A percentile compares a stretch with the other conserved stretches of the same genome.
Conservation (phyloP, 53 echinoderm and acorn worm species). For the Pentamera pediparva region DNA sequence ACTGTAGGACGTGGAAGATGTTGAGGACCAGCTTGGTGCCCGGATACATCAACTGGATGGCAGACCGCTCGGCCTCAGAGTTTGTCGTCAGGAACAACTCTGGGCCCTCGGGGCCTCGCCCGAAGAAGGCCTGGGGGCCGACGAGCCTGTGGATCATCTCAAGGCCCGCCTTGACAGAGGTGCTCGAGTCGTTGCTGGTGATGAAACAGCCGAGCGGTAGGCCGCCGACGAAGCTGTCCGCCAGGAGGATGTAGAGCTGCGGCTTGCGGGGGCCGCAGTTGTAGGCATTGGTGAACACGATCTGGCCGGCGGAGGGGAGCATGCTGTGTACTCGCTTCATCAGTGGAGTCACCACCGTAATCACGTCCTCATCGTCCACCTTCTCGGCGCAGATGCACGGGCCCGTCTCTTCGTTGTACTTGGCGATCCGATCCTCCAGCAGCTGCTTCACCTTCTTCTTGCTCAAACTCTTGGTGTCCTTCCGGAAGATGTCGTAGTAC, state of each 20-base stretch:
- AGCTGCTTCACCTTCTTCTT: conserved; percentile 23
- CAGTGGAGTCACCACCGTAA: conserved; percentile 52
- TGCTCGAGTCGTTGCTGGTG: conserved; percentile 31
- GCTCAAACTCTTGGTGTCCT: conserved; percentile 7
- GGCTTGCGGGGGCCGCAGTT: conserved; percentile 18
- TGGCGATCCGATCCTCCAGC: conserved; percentile 37
- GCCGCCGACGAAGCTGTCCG: conserved; percentile 54
- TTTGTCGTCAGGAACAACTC: conserved; percentile 50
- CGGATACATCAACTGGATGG: conserved; percentile 33
- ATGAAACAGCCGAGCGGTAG: conserved; percentile 52
- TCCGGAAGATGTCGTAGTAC: conserved; percentile 20
- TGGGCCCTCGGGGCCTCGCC: conserved; percentile 40
- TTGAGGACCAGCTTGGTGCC: conserved; percentile 32
- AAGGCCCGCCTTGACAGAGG: conserved; percentile 8
- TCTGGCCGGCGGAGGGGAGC: conserved; percentile 35
- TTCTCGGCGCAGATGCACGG: conserved; percentile 32
- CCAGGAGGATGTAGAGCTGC: conserved; percentile 31
- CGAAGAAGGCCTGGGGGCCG: conserved; percentile 33
- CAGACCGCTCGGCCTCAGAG: conserved; percentile 38
- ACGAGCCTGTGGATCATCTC: conserved; percentile 36
- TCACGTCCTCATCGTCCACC: conserved; percentile 30
- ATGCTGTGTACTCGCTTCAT: conserved; percentile 49
- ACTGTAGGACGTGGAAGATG: conserved; percentile 51
- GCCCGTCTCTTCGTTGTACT: conserved; percentile 52
- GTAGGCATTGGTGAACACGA: conserved; percentile 18